Percentiles rank a stretch among this genome's conserved stretches.
Evolutionary conservation across 1,140 invertebrate species (phyloP).

Genomic region (Uloborus diversus): DNA sequence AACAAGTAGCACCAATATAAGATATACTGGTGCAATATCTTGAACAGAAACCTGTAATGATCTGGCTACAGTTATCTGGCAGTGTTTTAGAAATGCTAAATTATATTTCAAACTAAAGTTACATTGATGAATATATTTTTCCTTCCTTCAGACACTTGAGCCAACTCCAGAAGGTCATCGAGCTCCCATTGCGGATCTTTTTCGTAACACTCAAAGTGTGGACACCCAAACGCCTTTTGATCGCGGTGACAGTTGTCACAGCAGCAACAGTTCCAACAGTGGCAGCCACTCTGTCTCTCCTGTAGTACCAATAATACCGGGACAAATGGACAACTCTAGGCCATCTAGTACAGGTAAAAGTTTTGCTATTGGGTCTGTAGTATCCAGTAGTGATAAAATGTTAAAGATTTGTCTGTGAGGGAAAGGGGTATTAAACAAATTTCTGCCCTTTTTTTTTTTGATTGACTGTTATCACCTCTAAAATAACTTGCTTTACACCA

Average conservation of each 20-base stretch:
- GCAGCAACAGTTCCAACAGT: slow-evolving; percentile 58
- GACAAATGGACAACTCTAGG: slow-evolving; percentile 70
- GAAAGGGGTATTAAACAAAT: too few relatives aligned
- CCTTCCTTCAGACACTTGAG: slow-evolving; percentile 63
- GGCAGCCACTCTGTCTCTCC: slow-evolving; percentile 65
- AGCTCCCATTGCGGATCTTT: slow-evolving; percentile 80
- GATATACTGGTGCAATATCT: too few relatives aligned
- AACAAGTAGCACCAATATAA: too few relatives aligned
- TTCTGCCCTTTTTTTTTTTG: too few relatives aligned
- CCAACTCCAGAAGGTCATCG: slow-evolving; percentile 84
- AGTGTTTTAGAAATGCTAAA: too few relatives aligned
- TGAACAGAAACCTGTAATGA: too few relatives aligned
- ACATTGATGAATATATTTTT: too few relatives aligned
- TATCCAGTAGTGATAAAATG: not conserved
- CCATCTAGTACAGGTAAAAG: slow-evolving; percentile 68
- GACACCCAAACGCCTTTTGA: slow-evolving; percentile 83
- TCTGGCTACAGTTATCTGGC: too few relatives aligned
- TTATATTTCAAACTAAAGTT: not conserved
- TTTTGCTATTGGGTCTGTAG: not conserved
- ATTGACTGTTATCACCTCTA: too few relatives aligned
- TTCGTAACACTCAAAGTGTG: slow-evolving; percentile 75
- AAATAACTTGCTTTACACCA: too few relatives aligned
- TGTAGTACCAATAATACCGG: slow-evolving; percentile 71
- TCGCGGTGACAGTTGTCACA: slow-evolving; percentile 64
- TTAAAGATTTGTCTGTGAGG: not conserved